Conservation (phyloP, 1,140 invertebrate species). For the Leguminivora glycinivorella region DNA sequence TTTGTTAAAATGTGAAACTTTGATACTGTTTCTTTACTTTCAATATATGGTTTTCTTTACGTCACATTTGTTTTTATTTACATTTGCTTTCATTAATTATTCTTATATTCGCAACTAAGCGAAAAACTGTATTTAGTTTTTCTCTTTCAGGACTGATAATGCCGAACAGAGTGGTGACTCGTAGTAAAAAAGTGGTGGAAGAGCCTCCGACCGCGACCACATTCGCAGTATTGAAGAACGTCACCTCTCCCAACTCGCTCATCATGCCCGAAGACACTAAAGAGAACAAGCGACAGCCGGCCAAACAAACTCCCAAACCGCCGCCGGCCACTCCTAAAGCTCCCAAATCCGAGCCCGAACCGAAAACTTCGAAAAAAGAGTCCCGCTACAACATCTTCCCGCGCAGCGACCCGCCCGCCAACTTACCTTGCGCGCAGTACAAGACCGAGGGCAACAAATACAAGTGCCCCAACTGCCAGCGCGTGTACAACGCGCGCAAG, state of each 20-base stretch:
- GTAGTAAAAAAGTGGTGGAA: constrained; percentile 65
- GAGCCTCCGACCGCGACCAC: constrained; percentile 50
- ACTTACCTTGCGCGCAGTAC: constrained; percentile 68
- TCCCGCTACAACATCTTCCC: constrained; percentile 57
- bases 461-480: constrained; percentile 78
- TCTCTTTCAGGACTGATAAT: constrained; percentile 64
- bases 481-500: constrained; percentile 80
- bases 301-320: constrained; percentile 21
- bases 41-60: constrained; percentile 19
- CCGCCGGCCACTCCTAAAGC: constrained; percentile 1
- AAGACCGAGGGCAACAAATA: constrained; percentile 69
- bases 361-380: constrained; percentile 29
- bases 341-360: background rate
- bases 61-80: constrained; percentile 28
- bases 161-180: constrained; percentile 62
- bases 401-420: constrained; percentile 36
- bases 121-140: constrained; percentile 35
- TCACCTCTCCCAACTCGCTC: constrained; percentile 35
- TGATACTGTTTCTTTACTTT: constrained; percentile 12
- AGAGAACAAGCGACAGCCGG: constrained; percentile 51
- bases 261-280: constrained; percentile 46
- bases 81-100: constrained; percentile 5
- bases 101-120: background rate
- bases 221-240: constrained; percentile 64
- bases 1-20: constrained; percentile 23